phyloP scores from a whole-genome alignment of 1,140 invertebrate species.

The Pissodes strobi region DNA sequence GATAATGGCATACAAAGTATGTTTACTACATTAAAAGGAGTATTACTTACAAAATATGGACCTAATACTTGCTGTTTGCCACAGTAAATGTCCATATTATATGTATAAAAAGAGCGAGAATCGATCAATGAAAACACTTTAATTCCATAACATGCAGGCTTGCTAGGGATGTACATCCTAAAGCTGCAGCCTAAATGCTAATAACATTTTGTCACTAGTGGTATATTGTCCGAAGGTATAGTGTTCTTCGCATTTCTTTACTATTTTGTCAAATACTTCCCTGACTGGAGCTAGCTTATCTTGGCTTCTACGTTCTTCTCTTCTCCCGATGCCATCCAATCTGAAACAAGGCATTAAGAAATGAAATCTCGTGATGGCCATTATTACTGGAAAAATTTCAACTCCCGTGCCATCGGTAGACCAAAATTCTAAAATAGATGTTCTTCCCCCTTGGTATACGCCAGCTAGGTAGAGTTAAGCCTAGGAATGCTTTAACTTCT shows the following conservation, averaged over 20 bases:
- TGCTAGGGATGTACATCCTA: constrained; percentile 49
- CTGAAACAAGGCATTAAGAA: constrained; percentile 20
- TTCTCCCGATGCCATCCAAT: constrained; percentile 16
- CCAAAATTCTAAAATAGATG: constrained; percentile 25
- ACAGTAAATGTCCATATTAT: no score
- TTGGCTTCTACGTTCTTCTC: constrained; percentile 5
- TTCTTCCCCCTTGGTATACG: no score
- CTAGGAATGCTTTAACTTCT: not conserved
- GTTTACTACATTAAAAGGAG: no score
- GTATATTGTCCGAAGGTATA: constrained; percentile 31
- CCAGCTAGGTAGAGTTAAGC: not conserved
- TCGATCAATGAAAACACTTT: constrained; percentile 32
- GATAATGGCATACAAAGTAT: no score
- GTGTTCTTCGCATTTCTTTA: constrained; percentile 1
- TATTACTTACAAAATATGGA: not conserved
- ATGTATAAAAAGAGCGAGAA: constrained; percentile 47
- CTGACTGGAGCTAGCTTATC: no score
- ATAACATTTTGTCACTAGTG: constrained; percentile 49
- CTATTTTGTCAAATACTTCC: constrained; percentile 15
- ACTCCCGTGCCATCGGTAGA: constrained; percentile 7
- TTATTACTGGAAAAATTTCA: constrained; percentile 14
- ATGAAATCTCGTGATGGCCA: constrained; percentile 20
- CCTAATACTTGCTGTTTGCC: constrained; percentile 5
- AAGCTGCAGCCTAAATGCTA: constrained; percentile 47
- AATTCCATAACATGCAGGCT: constrained; percentile 37